Conservation (phyloP, 64 coral and sea anemone genomes). For the Hydrozoanthus tunicans region DNA sequence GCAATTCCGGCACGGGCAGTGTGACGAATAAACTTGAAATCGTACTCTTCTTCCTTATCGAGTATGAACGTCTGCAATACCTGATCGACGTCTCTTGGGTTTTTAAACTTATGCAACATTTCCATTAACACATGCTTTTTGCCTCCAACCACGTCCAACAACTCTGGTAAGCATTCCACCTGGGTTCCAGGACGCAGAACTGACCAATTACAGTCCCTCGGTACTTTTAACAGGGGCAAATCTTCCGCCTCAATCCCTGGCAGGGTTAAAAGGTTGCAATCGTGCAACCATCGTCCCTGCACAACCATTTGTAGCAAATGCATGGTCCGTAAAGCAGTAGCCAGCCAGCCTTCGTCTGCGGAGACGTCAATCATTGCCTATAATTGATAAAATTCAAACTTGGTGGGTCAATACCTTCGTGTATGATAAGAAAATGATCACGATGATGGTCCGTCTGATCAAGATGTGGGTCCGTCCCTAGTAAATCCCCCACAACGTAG, state of each 20-base stretch:
- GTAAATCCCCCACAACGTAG: too few relatives aligned
- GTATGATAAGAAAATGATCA: background rate
- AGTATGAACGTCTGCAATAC: background rate
- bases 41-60: too few relatives aligned
- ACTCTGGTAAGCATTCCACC: constrained; percentile 83
- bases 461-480: too few relatives aligned
- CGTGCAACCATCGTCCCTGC: constrained; percentile 95
- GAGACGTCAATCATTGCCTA: constrained; percentile 97
- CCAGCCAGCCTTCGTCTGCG: constrained; percentile 92
- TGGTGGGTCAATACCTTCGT: too few relatives aligned
- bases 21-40: too few relatives aligned
- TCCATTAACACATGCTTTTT: constrained; percentile 63
- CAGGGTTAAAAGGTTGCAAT: constrained; percentile 84
- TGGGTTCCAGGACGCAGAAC: background rate
- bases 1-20: too few relatives aligned
- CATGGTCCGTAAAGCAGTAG: constrained; percentile 83
- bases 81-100: constrained; percentile 72
- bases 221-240: constrained; percentile 68
- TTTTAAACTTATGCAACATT: constrained; percentile 66
- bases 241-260: constrained; percentile 71
- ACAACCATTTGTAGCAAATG: constrained; percentile 93
- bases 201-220: constrained; percentile 19
- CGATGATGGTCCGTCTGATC: background rate
- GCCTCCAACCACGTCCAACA: constrained; percentile 68
- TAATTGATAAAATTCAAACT: background rate